phyloP scores from a whole-genome alignment of 2,888 invertebrate species.

The Drosophila macrospina region DNA sequence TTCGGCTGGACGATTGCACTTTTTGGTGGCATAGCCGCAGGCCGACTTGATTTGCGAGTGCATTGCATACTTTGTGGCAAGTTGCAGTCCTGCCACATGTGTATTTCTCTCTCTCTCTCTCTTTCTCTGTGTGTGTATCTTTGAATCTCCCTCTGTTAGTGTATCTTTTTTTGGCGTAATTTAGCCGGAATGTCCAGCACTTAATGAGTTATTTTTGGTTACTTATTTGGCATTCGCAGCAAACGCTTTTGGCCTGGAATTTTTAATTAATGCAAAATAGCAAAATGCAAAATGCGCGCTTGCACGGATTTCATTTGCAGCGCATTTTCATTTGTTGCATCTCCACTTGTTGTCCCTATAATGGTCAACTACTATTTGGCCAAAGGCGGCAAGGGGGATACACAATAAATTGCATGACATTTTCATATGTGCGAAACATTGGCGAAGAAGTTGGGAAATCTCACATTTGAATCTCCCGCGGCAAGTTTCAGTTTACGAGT shows the following conservation, averaged over 20 bases:
- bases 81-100: constrained; percentile 44
- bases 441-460: not conserved
- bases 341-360: constrained; percentile 27
- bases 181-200: constrained; percentile 79
- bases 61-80: constrained; percentile 82
- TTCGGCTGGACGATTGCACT: constrained; percentile 65
- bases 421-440: constrained; percentile 48
- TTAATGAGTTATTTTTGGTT: constrained; percentile 82
- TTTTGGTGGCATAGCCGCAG: constrained; percentile 75
- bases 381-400: not conserved
- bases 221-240: constrained; percentile 60
- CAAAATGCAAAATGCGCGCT: constrained; percentile 62
- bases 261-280: constrained; percentile 79
- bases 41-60: constrained; percentile 84
- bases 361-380: constrained; percentile 50
- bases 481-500: constrained; percentile 28
- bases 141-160: not conserved
- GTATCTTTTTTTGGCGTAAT: constrained; percentile 44
- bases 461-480: constrained; percentile 22
- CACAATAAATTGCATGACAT: constrained; percentile 69
- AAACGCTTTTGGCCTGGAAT: constrained; percentile 73
- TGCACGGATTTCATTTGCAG: constrained; percentile 50
- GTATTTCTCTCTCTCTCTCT: not conserved
- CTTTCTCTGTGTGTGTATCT: not conserved
- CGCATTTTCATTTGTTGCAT: constrained; percentile 40